Evolutionary conservation across 2,113 vertebrate species (phyloP).

Genomic region (Anthoscopus minutus): DNA sequence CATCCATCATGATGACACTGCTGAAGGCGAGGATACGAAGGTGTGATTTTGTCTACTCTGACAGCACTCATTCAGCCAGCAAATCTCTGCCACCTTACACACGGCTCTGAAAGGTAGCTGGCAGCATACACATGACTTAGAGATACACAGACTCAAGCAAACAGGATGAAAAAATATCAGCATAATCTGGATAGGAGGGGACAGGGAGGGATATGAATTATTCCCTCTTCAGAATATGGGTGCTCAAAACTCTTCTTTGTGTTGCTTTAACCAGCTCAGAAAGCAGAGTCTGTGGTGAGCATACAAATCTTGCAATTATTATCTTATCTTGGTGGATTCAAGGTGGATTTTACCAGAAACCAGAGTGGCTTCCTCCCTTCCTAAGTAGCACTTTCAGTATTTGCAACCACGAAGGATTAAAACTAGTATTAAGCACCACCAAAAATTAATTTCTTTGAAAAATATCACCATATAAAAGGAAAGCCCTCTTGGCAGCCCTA

Average conservation of each 20-base stretch:
- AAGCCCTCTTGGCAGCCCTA: not conserved
- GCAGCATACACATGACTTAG: not conserved
- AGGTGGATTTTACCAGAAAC: not conserved
- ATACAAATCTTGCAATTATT: not conserved
- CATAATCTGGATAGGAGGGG: not conserved
- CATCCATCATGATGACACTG: not conserved
- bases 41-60: not conserved
- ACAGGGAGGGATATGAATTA: not conserved
- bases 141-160: not conserved
- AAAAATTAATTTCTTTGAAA: not conserved
- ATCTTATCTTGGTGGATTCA: not conserved
- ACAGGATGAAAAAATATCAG: not conserved
- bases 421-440: not conserved
- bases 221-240: not conserved
- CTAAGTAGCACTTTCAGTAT: not conserved
- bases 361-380: not conserved
- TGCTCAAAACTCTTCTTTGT: not conserved
- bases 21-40: not conserved
- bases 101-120: not conserved
- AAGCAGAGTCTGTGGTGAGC: not conserved
- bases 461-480: not conserved
- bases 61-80: not conserved
- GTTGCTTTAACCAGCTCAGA: not conserved
- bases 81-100: not conserved
- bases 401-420: not conserved